These are phyloP conservation scores for Acrocephalus kingi DNA, from an alignment of 2,113 vertebrate species.

Conservation along the genomic window DNA sequence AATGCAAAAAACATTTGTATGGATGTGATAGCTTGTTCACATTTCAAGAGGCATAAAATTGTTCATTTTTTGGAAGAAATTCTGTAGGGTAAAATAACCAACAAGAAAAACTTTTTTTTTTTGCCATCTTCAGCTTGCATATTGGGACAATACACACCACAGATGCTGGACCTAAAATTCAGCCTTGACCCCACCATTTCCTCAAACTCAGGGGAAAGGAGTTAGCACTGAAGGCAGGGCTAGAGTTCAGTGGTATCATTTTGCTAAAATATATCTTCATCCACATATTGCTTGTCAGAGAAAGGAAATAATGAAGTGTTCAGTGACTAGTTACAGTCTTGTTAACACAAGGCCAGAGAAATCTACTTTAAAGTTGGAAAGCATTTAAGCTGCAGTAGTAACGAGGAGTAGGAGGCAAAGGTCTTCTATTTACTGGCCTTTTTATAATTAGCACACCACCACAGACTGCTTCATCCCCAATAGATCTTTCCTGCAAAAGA, in stretches of 20 bases:
- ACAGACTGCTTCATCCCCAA: not conserved
- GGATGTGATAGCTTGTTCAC: not conserved
- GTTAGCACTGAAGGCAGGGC: not conserved
- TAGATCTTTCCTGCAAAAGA: not conserved
- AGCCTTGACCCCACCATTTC: not conserved
- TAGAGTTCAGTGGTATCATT: not conserved
- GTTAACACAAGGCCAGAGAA: not conserved
- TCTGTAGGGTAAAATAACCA: not conserved
- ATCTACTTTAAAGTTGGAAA: not conserved
- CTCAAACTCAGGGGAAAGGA: not conserved
- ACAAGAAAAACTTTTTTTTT: not conserved
- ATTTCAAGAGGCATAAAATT: not conserved
- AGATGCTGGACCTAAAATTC: not conserved
- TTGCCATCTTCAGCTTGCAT: not conserved
- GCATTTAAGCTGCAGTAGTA: not conserved
- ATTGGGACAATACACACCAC: not conserved
- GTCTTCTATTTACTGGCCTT: not conserved
- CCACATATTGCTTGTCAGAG: not conserved
- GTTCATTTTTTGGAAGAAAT: not conserved
- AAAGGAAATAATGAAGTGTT: not conserved
- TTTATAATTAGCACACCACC: not conserved
- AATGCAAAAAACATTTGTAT: not conserved
- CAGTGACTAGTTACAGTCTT: not conserved
- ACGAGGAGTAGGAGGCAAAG: not conserved
- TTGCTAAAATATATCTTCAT: not conserved